A percentile compares a stretch with the other conserved stretches of the same genome.
phyloP scores from a whole-genome alignment of 2,797 vertebrate species.

The Lacerta agilis region DNA sequence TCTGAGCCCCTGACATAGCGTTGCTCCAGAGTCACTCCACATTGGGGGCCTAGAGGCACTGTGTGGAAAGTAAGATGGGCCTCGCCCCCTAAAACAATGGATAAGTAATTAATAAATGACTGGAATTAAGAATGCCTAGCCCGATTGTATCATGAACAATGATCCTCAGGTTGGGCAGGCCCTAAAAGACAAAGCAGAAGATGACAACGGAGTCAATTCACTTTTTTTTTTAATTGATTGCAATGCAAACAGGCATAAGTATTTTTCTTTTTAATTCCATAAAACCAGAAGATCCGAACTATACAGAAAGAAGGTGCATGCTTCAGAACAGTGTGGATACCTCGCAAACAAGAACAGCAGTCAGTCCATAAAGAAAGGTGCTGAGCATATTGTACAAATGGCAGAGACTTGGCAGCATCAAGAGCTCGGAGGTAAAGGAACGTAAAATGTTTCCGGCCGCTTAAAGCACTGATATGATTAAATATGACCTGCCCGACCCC shows the following conservation, averaged over 20 bases:
- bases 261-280: slow-evolving; percentile 67
- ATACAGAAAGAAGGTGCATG: slow-evolving; percentile 80
- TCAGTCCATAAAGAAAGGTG: slow-evolving; percentile 61
- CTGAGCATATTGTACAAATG: slow-evolving; percentile 62
- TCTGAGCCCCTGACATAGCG: too few species aligned
- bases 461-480: slow-evolving; percentile 59
- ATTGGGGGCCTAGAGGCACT: too few species aligned
- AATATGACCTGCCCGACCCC: slow-evolving; percentile 18
- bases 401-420: slow-evolving; percentile 74
- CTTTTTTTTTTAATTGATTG: slow-evolving; percentile 74
- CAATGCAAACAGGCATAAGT: slow-evolving; percentile 84
- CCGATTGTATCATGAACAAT: neutral
- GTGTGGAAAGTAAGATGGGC: too few species aligned
- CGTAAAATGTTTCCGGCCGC: slow-evolving; percentile 32
- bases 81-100: too few species aligned
- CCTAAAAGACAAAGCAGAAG: neutral
- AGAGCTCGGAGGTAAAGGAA: slow-evolving; percentile 75
- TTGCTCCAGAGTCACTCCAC: too few species aligned
- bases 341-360: slow-evolving; percentile 67
- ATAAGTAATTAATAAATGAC: too few species aligned
- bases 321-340: slow-evolving; percentile 70
- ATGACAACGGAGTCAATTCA: neutral
- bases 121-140: too few species aligned
- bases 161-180: neutral
- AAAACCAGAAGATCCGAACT: slow-evolving; percentile 74